Conservation (phyloP, 2,113 vertebrate genomes). For the Sinocyclocheilus anophthalmus region DNA sequence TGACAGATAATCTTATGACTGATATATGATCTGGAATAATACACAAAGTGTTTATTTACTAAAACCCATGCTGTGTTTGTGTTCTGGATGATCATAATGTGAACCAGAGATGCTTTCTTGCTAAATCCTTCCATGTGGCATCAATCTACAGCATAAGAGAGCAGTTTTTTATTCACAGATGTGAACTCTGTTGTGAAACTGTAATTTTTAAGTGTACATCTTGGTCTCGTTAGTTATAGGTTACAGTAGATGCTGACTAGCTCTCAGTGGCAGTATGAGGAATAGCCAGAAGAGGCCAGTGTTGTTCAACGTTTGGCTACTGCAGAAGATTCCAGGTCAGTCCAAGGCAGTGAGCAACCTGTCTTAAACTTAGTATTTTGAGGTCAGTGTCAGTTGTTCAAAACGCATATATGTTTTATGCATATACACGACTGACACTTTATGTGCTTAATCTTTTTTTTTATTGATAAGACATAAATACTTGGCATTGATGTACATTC, state of each 20-base stretch:
- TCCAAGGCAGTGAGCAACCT: not conserved
- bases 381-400: not conserved
- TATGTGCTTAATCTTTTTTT: not conserved
- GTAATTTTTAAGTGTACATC: not conserved
- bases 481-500: slow-evolving; percentile 7
- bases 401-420: not conserved
- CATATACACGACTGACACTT: not conserved
- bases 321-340: not conserved
- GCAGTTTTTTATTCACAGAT: not conserved
- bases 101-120: not conserved
- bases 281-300: slow-evolving; percentile 25
- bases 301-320: slow-evolving; percentile 15
- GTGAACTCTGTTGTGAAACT: not conserved
- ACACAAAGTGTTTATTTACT: not conserved
- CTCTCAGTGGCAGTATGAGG: not conserved
- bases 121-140: not conserved
- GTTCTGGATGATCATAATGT: not conserved
- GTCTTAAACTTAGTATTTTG: not conserved
- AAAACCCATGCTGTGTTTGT: not conserved
- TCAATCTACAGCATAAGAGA: not conserved
- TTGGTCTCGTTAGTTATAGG: not conserved
- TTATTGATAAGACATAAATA: slow-evolving; percentile 35
- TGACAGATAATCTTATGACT: not conserved
- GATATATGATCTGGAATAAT: not conserved
- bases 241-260: not conserved